Conservation (phyloP, 1,140 invertebrate species). For the Temnothorax curvispinosus region DNA sequence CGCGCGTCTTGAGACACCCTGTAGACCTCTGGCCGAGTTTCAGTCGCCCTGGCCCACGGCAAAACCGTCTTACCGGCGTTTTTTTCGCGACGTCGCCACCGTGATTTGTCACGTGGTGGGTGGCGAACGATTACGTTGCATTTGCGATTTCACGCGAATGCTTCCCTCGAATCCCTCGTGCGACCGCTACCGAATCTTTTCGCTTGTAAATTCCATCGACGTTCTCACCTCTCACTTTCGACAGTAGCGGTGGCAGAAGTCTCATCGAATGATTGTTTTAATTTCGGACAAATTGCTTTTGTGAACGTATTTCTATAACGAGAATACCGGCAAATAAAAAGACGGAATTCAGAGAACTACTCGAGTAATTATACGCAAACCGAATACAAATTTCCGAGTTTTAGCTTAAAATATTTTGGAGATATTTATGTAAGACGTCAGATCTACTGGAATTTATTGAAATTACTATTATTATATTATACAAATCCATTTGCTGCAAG, state of each 20-base stretch:
- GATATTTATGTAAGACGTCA: not conserved
- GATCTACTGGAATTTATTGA: not conserved
- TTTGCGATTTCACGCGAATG: conserved; percentile 84
- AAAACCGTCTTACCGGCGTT: conserved; percentile 76
- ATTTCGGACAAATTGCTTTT: not conserved
- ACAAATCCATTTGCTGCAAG: not conserved
- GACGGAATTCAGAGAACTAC: not conserved
- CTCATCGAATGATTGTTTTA: not conserved
- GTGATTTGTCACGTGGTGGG: conserved; percentile 85
- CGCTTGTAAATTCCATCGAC: conserved; percentile 54
- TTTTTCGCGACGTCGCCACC: conserved; percentile 77
- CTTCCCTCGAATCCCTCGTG: conserved; percentile 48
- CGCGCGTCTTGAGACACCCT: not conserved
- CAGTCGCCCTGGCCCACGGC: conserved; percentile 68
- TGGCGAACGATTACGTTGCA: conserved; percentile 84
- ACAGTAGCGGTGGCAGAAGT: not conserved
- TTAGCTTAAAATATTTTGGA: not conserved
- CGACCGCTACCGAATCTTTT: not conserved
- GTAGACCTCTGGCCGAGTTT: conserved; percentile 58
- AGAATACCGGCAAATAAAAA: not conserved
- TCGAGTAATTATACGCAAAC: not conserved
- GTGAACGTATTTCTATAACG: not conserved
- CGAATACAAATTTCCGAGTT: not conserved
- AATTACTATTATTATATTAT: not conserved
- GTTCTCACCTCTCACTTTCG: not conserved